Percentiles rank a stretch among this genome's conserved stretches.
Evolutionary conservation across 2,888 invertebrate genomes (phyloP).

Genomic region (Neoitamus cyanurus): DNA sequence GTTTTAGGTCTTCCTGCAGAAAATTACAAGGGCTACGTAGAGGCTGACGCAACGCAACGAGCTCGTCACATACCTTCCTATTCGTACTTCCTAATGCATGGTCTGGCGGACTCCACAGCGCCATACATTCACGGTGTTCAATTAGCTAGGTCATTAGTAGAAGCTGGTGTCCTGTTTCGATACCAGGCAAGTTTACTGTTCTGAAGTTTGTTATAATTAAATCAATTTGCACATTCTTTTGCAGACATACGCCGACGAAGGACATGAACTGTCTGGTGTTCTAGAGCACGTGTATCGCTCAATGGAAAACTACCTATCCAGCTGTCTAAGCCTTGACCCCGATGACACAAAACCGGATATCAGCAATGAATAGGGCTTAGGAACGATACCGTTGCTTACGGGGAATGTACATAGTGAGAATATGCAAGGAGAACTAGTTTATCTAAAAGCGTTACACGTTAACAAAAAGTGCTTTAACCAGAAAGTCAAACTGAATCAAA

Average conservation of each 20-base stretch:
- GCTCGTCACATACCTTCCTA: conserved; percentile 89
- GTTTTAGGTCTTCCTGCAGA: conserved; percentile 89
- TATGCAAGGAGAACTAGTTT: not conserved
- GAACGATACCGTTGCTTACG: not conserved
- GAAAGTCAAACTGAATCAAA: conserved; percentile 35
- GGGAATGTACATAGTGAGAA: conserved; percentile 1
- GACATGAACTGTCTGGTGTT: conserved; percentile 85
- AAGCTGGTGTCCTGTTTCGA: conserved; percentile 89
- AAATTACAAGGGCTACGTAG: conserved; percentile 90
- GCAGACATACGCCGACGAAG: conserved; percentile 93
- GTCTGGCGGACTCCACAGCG: conserved; percentile 90
- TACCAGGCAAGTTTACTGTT: conserved; percentile 79
- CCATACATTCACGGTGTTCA: conserved; percentile 94
- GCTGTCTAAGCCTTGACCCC: conserved; percentile 89
- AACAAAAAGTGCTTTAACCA: conserved; percentile 47
- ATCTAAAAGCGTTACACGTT: conserved; percentile 37
- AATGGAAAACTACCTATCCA: conserved; percentile 92
- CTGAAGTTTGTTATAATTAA: not conserved
- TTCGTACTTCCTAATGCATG: conserved; percentile 90
- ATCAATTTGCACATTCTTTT: conserved; percentile 53
- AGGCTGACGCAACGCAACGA: conserved; percentile 89
- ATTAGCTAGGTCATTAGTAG: conserved; percentile 87
- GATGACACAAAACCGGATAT: conserved; percentile 75
- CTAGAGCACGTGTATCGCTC: conserved; percentile 91
- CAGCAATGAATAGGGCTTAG: conserved; percentile 9